phyloP scores from a whole-genome alignment of 2,797 vertebrate species.

The Hydrocynus forskahlii region DNA sequence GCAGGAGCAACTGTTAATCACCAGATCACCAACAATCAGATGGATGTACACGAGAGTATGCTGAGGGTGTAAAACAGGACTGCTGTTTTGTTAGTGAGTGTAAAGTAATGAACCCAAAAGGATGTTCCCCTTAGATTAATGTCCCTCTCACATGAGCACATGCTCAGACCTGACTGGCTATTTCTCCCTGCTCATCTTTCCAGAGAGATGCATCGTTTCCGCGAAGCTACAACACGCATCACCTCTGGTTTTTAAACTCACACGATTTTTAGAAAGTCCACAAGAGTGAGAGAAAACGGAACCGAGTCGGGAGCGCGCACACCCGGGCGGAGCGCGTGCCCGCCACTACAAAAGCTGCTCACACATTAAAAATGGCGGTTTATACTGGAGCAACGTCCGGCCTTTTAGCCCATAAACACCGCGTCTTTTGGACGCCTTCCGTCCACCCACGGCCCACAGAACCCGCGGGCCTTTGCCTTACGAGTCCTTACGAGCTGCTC shows the following conservation, averaged over 20 bases:
- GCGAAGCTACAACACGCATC: too few relatives aligned
- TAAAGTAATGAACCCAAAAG: not conserved
- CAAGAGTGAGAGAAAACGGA: conserved; percentile 16
- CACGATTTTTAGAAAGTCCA: not conserved
- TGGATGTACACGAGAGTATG: not conserved
- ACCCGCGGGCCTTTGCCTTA: not conserved
- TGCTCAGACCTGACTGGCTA: conserved; percentile 3
- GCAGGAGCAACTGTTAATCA: too few relatives aligned
- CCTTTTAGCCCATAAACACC: conserved; percentile 63
- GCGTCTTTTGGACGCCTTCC: not conserved
- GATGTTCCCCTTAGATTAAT: not conserved
- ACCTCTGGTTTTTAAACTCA: too few relatives aligned
- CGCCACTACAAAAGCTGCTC: conserved; percentile 65
- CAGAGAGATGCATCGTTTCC: not conserved
- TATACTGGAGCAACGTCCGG: conserved; percentile 71
- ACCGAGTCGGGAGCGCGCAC: conserved; percentile 53
- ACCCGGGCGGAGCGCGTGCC: conserved; percentile 39
- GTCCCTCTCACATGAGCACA: conserved; percentile 20
- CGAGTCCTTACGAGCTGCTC: not conserved
- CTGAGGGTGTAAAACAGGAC: not conserved
- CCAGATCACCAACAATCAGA: not conserved
- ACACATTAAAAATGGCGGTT: conserved; percentile 87
- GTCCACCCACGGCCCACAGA: not conserved
- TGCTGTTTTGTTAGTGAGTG: not conserved
- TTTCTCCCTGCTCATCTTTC: not conserved